These are phyloP conservation scores for Branchellion lobata DNA, from an alignment of 2,888 invertebrate species.

Conservation along the genomic window DNA sequence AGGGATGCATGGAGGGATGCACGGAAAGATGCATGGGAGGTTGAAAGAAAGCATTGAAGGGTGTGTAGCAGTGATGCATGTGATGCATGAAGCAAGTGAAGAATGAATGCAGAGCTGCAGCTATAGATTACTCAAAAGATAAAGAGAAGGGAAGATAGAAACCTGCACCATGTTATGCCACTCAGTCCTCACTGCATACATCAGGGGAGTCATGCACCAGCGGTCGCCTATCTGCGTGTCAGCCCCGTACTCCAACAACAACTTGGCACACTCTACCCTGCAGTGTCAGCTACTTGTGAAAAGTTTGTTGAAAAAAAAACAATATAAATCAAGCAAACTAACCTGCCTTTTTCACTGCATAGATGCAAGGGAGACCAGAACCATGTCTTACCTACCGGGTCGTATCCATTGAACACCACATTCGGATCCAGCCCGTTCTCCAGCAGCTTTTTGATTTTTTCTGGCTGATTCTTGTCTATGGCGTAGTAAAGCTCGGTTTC, in stretches of 20 bases:
- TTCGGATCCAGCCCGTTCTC: constrained; percentile 47
- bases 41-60: too few species aligned
- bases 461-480: constrained; percentile 46
- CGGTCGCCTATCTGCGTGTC: constrained; percentile 53
- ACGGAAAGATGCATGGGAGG: too few species aligned
- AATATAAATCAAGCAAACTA: not conserved
- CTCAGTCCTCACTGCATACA: constrained; percentile 54
- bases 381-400: constrained; percentile 37
- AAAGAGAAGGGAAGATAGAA: too few species aligned
- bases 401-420: constrained; percentile 48
- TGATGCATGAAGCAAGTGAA: too few species aligned
- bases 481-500: constrained; percentile 49
- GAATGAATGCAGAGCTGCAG: too few species aligned
- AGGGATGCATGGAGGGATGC: too few species aligned
- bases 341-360: constrained; percentile 51
- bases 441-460: constrained; percentile 36
- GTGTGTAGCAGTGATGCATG: too few species aligned
- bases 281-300: not conserved
- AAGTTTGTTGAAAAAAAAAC: not conserved
- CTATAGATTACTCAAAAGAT: too few species aligned
- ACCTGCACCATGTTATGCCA: constrained; percentile 54
- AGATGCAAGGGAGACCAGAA: constrained; percentile 51
- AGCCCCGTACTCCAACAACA: constrained; percentile 48
- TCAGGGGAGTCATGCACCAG: constrained; percentile 58
- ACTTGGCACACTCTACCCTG: constrained; percentile 45